A percentile compares a stretch with the other conserved stretches of the same genome.
phyloP scores from a whole-genome alignment of 2,888 invertebrate genomes.

The Anarsia innoxiella region DNA sequence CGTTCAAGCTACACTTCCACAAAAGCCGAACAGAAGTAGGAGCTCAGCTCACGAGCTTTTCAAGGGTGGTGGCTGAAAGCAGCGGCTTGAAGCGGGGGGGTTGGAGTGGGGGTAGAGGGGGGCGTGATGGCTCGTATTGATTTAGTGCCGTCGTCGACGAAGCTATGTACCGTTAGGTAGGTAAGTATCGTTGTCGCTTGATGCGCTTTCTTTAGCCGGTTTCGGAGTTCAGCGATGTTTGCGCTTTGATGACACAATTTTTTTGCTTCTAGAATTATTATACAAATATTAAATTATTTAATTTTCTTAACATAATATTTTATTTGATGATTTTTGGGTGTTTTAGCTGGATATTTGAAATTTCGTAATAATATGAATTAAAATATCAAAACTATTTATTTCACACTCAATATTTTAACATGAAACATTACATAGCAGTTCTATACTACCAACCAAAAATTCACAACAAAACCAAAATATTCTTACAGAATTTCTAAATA shows the following conservation, averaged over 20 bases:
- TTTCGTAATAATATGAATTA: too few relatives aligned
- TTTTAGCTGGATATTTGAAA: too few relatives aligned
- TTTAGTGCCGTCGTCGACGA: constrained; percentile 76
- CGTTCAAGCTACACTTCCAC: constrained; percentile 67
- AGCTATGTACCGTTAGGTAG: constrained; percentile 68
- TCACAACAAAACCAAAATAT: background rate
- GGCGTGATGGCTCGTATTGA: constrained; percentile 75
- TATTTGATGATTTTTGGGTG: too few relatives aligned
- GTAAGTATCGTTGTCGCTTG: constrained; percentile 64
- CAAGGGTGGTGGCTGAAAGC: constrained; percentile 72
- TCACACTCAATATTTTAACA: too few relatives aligned
- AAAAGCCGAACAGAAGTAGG: constrained; percentile 76
- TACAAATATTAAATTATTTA: too few relatives aligned
- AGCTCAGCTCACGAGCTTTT: constrained; percentile 75
- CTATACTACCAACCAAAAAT: too few relatives aligned
- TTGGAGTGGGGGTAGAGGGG: constrained; percentile 34
- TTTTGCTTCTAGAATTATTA: too few relatives aligned
- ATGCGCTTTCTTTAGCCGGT: constrained; percentile 66
- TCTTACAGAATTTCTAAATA: constrained; percentile 17
- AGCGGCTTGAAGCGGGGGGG: constrained; percentile 47
- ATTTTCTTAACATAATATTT: too few relatives aligned
- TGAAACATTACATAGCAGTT: too few relatives aligned
- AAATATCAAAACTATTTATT: too few relatives aligned
- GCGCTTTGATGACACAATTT: too few relatives aligned
- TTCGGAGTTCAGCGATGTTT: constrained; percentile 17